A percentile compares a stretch with the other conserved stretches of the same genome.
Evolutionary conservation across 2,797 vertebrate genomes (phyloP).

Genomic region (Chanos chanos): DNA sequence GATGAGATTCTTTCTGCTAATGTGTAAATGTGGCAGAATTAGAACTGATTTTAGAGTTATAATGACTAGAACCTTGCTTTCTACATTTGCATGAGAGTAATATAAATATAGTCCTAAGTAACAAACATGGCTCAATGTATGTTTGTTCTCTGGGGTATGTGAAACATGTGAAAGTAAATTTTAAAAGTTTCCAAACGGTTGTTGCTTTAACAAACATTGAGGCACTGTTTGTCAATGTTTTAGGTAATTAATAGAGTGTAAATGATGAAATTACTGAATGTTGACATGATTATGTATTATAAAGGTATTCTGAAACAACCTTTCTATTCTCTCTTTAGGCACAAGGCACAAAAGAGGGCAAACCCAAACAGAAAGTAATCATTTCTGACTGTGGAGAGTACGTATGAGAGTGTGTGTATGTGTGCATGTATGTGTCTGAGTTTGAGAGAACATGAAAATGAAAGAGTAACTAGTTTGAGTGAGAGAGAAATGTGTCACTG

Average conservation of each 20-base stretch:
- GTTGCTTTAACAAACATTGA: neutral
- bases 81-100: too few species aligned
- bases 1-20: too few species aligned
- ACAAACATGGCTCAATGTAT: too few species aligned
- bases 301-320: neutral
- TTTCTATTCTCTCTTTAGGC: constrained; percentile 66
- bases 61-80: too few species aligned
- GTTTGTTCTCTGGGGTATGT: too few species aligned
- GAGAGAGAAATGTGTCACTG: too few species aligned
- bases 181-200: too few species aligned
- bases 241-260: constrained; percentile 16
- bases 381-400: constrained; percentile 93
- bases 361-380: constrained; percentile 93
- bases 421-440: constrained; percentile 11
- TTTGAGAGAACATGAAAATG: neutral
- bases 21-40: neutral
- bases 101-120: too few species aligned
- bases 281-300: too few species aligned
- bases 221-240: neutral
- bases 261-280: too few species aligned
- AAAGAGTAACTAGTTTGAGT: constrained; percentile 1
- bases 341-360: constrained; percentile 89
- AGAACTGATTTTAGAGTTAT: neutral
- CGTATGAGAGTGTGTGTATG: constrained; percentile 54
- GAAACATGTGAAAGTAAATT: too few species aligned